A percentile compares a stretch with the other conserved stretches of the same genome.
phyloP scores from a whole-genome alignment of 53 echinoderm and acorn worm genomes.

The Patiria pectinifera region DNA sequence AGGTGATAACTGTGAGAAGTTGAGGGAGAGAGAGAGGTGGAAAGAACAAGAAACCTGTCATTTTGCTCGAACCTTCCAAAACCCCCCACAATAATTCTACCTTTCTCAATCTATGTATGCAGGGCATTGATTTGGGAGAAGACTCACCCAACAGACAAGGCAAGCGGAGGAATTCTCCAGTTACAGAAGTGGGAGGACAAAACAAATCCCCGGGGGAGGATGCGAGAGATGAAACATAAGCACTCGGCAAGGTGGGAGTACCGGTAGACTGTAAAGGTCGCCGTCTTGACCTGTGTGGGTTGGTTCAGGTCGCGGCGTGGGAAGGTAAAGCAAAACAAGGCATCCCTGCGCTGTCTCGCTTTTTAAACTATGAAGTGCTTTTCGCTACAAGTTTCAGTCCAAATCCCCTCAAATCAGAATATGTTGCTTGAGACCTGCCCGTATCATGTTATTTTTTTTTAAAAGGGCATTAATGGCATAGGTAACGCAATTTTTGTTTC shows the following conservation, averaged over 20 bases:
- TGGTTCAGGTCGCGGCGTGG: background rate
- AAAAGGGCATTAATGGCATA: too few relatives aligned
- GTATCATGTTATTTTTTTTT: too few relatives aligned
- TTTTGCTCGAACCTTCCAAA: background rate
- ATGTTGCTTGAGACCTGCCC: too few relatives aligned
- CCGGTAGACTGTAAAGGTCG: background rate
- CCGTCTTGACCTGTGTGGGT: background rate
- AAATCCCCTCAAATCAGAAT: background rate
- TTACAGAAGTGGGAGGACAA: background rate
- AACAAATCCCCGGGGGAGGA: background rate
- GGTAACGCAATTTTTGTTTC: too few relatives aligned
- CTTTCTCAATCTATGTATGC: background rate
- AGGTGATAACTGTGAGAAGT: constrained; percentile 58
- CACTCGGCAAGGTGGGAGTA: background rate
- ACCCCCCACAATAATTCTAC: background rate
- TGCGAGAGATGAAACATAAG: background rate
- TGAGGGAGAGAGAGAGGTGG: background rate
- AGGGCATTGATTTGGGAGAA: background rate
- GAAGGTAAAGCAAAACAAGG: background rate
- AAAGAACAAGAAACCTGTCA: constrained; percentile 21
- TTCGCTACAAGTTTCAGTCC: background rate
- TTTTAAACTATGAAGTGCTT: background rate
- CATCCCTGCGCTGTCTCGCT: background rate
- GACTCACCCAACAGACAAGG: background rate
- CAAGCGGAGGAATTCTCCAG: background rate